phyloP scores from a whole-genome alignment of 2,888 invertebrate genomes.

The Raillietiella orientalis region DNA sequence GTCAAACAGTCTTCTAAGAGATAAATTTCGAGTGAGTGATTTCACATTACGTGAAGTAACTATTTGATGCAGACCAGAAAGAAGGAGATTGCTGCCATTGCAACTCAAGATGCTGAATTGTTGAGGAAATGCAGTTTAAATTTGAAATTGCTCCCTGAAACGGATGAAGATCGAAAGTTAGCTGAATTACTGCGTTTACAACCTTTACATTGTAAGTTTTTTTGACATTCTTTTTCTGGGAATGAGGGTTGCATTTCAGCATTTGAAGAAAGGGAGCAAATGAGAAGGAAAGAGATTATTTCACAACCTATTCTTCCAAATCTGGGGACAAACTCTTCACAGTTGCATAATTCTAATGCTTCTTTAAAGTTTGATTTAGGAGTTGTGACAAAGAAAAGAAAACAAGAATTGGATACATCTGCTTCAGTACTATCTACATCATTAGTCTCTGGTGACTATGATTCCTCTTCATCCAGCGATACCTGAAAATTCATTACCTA shows the following conservation, averaged over 20 bases:
- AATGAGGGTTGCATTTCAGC: conserved; percentile 6
- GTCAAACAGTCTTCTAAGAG: conserved; percentile 51
- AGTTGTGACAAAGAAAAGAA: too few species aligned
- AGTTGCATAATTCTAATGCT: too few species aligned
- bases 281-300: conserved; percentile 7
- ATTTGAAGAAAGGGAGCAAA: conserved; percentile 8
- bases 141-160: conserved; percentile 41
- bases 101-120: conserved; percentile 30
- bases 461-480: too few species aligned
- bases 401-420: too few species aligned
- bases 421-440: too few species aligned
- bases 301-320: too few species aligned
- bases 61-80: conserved; percentile 23
- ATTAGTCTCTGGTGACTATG: too few species aligned
- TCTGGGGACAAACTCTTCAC: too few species aligned
- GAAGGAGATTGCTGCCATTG: conserved; percentile 32
- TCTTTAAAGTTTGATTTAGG: too few species aligned
- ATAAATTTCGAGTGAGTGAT: conserved; percentile 41
- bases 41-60: not conserved
- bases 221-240: not conserved
- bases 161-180: conserved; percentile 39
- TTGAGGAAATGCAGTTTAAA: conserved; percentile 38
- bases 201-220: conserved; percentile 19
- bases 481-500: too few species aligned
- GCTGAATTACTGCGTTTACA: conserved; percentile 37